A percentile compares a stretch with the other conserved stretches of the same genome.
These are phyloP conservation scores for Mantis religiosa DNA, from an alignment of 2,888 invertebrate genomes.

Conservation along the genomic window DNA sequence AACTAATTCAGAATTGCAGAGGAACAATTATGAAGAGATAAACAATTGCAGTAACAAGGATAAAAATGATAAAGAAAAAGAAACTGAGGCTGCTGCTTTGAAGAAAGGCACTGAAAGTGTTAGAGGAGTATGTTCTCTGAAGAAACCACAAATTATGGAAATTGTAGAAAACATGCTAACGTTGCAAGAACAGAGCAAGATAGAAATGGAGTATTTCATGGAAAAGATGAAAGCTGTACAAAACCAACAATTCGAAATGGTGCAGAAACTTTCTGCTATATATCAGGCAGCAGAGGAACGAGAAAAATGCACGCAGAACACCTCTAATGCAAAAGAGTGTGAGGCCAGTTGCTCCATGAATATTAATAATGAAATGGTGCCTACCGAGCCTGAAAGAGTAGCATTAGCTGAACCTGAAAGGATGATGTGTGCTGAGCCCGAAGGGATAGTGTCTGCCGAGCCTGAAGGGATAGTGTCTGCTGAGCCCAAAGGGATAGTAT, in stretches of 20 bases:
- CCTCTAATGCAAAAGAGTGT: not conserved
- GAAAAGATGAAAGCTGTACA: not conserved
- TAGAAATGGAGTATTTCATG: not conserved
- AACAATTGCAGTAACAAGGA: not conserved
- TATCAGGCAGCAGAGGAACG: not conserved
- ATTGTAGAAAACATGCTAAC: not conserved
- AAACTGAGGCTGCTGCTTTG: no score
- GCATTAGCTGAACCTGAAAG: no score
- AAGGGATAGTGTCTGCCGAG: no score
- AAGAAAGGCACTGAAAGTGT: not conserved
- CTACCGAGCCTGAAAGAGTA: not conserved
- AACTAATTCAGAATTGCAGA: not conserved
- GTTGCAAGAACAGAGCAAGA: not conserved
- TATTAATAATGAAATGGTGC: not conserved
- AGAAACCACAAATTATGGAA: not conserved
- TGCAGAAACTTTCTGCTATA: not conserved
- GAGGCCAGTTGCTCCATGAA: not conserved
- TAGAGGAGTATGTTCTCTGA: not conserved
- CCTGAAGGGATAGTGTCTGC: no score
- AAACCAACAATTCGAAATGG: not conserved
- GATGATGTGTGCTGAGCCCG: no score
- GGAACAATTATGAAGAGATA: not conserved
- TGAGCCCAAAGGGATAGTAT: no score
- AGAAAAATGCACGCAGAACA: not conserved
- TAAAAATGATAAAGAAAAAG: not conserved